Evolutionary conservation across 2,888 invertebrate genomes (phyloP).

Genomic region (Heteromurus nitidus): DNA sequence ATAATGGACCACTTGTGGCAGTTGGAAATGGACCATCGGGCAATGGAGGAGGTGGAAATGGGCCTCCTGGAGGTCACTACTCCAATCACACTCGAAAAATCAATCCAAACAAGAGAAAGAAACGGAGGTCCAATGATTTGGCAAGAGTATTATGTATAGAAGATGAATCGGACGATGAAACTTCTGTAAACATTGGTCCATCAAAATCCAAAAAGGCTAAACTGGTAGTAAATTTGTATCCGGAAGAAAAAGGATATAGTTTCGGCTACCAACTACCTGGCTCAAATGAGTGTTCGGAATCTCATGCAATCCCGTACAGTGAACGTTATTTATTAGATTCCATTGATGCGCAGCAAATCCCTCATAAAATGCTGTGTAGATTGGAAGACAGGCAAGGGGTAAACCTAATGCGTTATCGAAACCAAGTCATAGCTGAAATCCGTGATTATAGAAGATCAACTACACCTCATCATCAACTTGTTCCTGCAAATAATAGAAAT

Average conservation of each 20-base stretch:
- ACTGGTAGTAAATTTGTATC: conserved; percentile 70
- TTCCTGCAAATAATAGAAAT: background rate
- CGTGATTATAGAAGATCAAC: conserved; percentile 67
- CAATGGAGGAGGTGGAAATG: conserved; percentile 40
- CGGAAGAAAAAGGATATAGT: conserved; percentile 68
- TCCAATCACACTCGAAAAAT: conserved; percentile 3
- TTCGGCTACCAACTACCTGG: conserved; percentile 62
- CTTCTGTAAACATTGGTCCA: conserved; percentile 42
- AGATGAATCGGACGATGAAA: conserved; percentile 51
- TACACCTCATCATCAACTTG: background rate
- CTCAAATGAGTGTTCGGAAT: conserved; percentile 59
- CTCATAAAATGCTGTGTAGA: conserved; percentile 63
- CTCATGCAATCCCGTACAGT: conserved; percentile 70
- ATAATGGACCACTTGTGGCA: conserved; percentile 50
- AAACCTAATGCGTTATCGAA: conserved; percentile 61
- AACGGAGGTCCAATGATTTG: conserved; percentile 34
- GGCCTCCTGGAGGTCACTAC: conserved; percentile 43
- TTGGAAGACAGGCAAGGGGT: conserved; percentile 63
- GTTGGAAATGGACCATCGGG: conserved; percentile 52
- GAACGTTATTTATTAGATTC: conserved; percentile 70
- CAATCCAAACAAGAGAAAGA: conserved; percentile 36
- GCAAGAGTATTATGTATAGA: conserved; percentile 32
- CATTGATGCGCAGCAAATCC: conserved; percentile 68
- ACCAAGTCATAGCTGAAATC: conserved; percentile 69
- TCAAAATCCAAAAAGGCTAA: conserved; percentile 60